Evolutionary conservation across 1,140 invertebrate species (phyloP).

Genomic region (Dryas iulia): DNA sequence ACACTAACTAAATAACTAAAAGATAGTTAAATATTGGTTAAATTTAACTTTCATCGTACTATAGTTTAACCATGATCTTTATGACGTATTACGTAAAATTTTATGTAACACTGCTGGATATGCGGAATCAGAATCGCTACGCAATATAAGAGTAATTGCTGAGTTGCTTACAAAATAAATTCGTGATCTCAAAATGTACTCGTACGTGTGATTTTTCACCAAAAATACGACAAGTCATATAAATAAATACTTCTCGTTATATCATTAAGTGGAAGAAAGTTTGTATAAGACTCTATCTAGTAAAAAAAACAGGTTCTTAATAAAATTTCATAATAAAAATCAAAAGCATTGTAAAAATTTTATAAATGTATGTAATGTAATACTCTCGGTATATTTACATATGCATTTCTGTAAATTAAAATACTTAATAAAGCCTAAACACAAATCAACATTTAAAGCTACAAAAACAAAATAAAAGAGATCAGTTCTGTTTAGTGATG

Average conservation of each 20-base stretch:
- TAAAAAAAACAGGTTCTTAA: neutral
- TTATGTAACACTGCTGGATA: conserved; percentile 39
- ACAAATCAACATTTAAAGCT: conserved; percentile 80
- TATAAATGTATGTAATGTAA: conserved; percentile 51
- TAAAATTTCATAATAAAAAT: neutral
- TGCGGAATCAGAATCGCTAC: conserved; percentile 37
- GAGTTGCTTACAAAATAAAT: neutral
- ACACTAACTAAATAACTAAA: neutral
- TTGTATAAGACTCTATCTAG: neutral
- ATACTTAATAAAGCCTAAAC: conserved; percentile 68
- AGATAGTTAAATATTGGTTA: neutral
- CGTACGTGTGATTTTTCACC: neutral
- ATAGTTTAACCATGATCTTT: conserved; percentile 8
- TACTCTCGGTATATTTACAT: conserved; percentile 75
- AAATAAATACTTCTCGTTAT: neutral
- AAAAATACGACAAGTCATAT: neutral
- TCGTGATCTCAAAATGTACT: neutral
- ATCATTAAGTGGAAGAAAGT: neutral
- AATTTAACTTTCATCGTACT: neutral
- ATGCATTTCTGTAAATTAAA: conserved; percentile 59
- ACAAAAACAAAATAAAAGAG: conserved; percentile 75
- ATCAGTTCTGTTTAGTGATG: conserved; percentile 70
- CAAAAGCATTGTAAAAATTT: conserved; percentile 3
- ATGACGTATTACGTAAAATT: conserved; percentile 40
- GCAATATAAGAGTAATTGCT: conserved; percentile 24